Evolutionary conservation across 2,888 invertebrate species (phyloP).

Genomic region (Eupithecia inturbata): DNA sequence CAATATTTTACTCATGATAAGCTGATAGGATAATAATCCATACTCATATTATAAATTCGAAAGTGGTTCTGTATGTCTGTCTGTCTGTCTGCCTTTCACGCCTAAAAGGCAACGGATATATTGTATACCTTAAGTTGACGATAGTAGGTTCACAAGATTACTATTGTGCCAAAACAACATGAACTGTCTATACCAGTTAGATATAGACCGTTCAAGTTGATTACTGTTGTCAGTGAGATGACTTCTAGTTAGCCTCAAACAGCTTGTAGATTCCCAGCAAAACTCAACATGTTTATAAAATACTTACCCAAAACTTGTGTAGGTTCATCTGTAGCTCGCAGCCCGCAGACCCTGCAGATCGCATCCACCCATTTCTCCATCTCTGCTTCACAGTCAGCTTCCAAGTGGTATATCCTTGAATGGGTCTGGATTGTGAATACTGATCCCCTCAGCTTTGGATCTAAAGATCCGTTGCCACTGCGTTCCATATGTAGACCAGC

Average conservation of each 20-base stretch:
- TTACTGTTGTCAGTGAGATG: neutral
- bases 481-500: slow-evolving; percentile 93
- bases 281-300: neutral
- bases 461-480: slow-evolving; percentile 90
- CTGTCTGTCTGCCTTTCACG: too few species aligned
- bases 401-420: slow-evolving; percentile 94
- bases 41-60: too few species aligned
- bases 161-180: too few species aligned
- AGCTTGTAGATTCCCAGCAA: neutral
- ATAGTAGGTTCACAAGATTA: too few species aligned
- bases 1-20: too few species aligned
- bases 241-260: neutral
- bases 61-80: too few species aligned
- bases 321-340: slow-evolving; percentile 88
- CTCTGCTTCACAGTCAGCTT: slow-evolving; percentile 95
- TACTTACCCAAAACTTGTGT: slow-evolving; percentile 50
- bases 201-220: neutral
- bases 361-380: slow-evolving; percentile 98
- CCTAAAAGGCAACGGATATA: too few species aligned
- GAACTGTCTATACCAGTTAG: too few species aligned
- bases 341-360: slow-evolving; percentile 95
- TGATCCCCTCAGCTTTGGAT: slow-evolving; percentile 77
- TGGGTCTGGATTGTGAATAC: slow-evolving; percentile 96
- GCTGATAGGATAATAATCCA: too few species aligned
- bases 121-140: too few species aligned